Percentiles rank a stretch among this genome's conserved stretches.
These are phyloP conservation scores for Eueremaeus valkanovi DNA, from an alignment of 2,888 invertebrate species.

Conservation along the genomic window DNA sequence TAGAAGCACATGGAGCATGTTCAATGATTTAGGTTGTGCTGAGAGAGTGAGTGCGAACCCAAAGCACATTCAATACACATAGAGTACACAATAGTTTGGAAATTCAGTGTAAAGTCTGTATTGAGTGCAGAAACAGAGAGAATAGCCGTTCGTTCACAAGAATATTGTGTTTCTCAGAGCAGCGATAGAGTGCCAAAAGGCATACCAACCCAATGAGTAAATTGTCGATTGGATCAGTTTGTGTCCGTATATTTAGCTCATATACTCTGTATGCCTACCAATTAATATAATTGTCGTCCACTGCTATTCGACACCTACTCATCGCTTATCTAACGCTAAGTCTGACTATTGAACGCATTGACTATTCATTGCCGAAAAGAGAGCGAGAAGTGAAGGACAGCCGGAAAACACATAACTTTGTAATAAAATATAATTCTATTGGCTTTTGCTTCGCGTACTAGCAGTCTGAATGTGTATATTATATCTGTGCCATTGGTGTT, in stretches of 20 bases:
- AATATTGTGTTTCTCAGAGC: neutral
- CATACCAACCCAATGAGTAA: neutral
- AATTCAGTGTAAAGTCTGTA: neutral
- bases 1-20: neutral
- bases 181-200: neutral
- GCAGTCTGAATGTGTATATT: no score
- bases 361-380: no score
- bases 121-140: neutral
- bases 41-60: neutral
- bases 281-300: no score
- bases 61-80: neutral
- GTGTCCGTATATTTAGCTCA: no score
- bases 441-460: neutral
- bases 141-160: neutral
- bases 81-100: neutral
- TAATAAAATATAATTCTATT: neutral
- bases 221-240: neutral
- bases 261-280: no score
- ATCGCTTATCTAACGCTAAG: neutral
- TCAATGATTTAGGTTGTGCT: neutral
- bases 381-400: no score
- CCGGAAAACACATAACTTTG: no score
- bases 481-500: neutral
- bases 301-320: no score
- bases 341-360: neutral